A percentile compares a stretch with the other conserved stretches of the same genome.
These are phyloP conservation scores for Acleris emargana DNA, from an alignment of 2,888 invertebrate species.

Conservation along the genomic window DNA sequence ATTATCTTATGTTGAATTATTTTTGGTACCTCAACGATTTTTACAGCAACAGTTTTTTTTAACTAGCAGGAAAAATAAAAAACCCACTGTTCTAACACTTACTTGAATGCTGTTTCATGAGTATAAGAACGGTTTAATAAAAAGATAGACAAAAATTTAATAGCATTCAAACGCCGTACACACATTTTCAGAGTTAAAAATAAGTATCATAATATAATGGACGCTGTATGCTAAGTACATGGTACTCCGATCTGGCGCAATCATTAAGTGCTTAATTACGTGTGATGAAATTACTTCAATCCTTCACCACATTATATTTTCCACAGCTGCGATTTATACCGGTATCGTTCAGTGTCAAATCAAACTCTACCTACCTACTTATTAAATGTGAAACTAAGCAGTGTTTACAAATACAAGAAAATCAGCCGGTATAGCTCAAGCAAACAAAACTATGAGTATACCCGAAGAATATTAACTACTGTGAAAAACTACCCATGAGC, in stretches of 20 bases:
- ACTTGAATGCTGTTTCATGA: not conserved
- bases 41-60: not conserved
- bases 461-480: not conserved
- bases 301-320: not conserved
- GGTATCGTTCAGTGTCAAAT: not conserved
- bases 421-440: too few species aligned
- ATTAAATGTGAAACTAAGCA: too few species aligned
- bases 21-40: conserved; percentile 51
- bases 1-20: conserved; percentile 44
- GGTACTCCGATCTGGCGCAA: conserved; percentile 52
- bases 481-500: conserved; percentile 12
- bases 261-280: conserved; percentile 41
- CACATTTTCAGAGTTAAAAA: conserved; percentile 38
- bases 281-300: conserved; percentile 21
- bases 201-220: conserved; percentile 52
- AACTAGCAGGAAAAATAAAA: too few species aligned
- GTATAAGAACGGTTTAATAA: not conserved
- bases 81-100: conserved; percentile 2
- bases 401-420: too few species aligned
- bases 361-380: too few species aligned
- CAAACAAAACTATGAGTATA: too few species aligned
- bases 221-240: conserved; percentile 74
- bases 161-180: conserved; percentile 17
- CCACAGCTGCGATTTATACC: not conserved
- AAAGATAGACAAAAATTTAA: conserved; percentile 15